Base-by-base conservation (phyloP, 2,888 invertebrate species). In the Zhengitettix transpicula region DNA sequence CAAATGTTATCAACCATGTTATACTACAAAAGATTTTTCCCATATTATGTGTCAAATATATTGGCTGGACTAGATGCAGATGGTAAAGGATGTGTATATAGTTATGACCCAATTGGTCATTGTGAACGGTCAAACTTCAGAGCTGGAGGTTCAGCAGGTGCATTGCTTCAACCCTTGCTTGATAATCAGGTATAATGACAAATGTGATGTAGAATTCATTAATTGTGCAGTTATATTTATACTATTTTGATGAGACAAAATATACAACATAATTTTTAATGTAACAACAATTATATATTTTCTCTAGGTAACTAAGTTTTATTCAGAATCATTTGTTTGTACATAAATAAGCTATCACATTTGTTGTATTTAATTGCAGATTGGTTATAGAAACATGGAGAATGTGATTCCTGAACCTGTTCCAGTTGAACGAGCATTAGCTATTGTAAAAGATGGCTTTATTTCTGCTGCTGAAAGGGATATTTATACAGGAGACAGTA, bases 401-500 rank as follows among this genome's bases (percentile, higher is more conserved):
- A 84, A 85, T 71, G 81, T 81, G 0, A 76, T 75, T 1, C 75
- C 76, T 54, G 78, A 77, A 1, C 80, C 85, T 0, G 71, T 96
- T 14, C 78, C 86, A 0, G 75, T 83, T 68, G 94, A 94, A 59
- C 85, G 85, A 68, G 97, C 97, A 0, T 72, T 93, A 12, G 79
- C 83, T 9, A 78, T 98, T 42, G 77, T 97, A 52, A 94, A 93
- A 69, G 99, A 99, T 77, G 91, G 92, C 0, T 99, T 99, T 72
- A 93, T 94, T 67, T 93, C 97, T 59, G 98, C 98, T 7, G 92
- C 97, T 1, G 99, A 99, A 72, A 82, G 99, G 70, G 98, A 99
- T 72, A 98, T 97, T 69, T 89, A 94, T 69, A 97, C 97, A 61
- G 99, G 98, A 56, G 98, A 98, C 76, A 84, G 84, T 61, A 85